Conservation (phyloP, 2,113 vertebrate species). For the Pollimyrus isidori region DNA sequence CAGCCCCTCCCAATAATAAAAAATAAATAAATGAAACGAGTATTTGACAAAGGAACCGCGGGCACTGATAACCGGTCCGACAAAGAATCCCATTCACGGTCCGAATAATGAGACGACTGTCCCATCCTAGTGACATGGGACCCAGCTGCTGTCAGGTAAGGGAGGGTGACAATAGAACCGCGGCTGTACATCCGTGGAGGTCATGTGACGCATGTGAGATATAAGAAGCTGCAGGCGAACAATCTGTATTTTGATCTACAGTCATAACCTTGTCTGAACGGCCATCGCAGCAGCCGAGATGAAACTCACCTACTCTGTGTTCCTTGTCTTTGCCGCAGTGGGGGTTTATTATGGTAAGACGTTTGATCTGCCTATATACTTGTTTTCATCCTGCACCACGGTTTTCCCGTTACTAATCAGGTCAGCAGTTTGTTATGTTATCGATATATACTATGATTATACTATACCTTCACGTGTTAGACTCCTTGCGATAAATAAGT, state of each 20-base stretch:
- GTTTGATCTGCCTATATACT: not conserved
- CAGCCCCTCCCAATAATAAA: not conserved
- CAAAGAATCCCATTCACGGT: constrained; percentile 12
- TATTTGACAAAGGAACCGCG: constrained; percentile 10
- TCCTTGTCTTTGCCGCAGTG: not conserved
- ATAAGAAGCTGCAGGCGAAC: not conserved
- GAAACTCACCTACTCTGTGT: not conserved
- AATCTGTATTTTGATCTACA: not conserved
- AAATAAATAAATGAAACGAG: not conserved
- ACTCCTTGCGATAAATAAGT: not conserved
- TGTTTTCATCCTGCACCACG: not conserved
- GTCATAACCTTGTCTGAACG: not conserved
- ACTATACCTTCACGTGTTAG: not conserved
- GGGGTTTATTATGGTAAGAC: not conserved
- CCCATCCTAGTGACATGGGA: not conserved
- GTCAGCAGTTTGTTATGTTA: not conserved
- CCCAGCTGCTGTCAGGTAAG: constrained; percentile 17
- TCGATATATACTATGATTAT: not conserved
- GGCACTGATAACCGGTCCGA: not conserved
- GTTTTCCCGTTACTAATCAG: not conserved
- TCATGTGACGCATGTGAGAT: constrained; percentile 4
- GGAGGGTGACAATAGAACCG: constrained; percentile 12
- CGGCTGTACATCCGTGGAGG: not conserved
- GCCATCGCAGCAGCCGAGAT: not conserved
- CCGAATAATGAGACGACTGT: constrained; percentile 15